phyloP scores from a whole-genome alignment of 2,888 invertebrate species.

The Drosophila niveifrons region DNA sequence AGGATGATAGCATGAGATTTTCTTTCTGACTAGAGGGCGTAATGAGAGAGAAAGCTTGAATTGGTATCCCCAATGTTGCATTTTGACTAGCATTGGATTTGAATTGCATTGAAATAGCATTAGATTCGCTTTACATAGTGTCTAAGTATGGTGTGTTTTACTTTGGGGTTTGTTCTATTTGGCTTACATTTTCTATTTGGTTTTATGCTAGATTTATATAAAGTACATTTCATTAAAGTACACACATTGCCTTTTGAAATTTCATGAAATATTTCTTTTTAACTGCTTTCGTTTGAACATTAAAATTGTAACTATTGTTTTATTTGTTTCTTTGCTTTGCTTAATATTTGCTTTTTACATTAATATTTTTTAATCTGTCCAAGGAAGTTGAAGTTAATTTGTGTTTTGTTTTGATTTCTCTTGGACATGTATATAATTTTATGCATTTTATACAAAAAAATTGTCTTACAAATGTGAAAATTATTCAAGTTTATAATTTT shows the following conservation, averaged over 20 bases:
- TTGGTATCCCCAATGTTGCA: constrained; percentile 3
- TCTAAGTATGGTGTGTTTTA: not conserved
- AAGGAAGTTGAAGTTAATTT: constrained; percentile 4
- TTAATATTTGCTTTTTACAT: constrained; percentile 19
- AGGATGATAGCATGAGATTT: constrained; percentile 53
- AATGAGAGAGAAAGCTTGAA: constrained; percentile 15
- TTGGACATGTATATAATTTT: constrained; percentile 22
- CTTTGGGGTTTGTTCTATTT: constrained; percentile 14
- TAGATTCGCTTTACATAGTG: not conserved
- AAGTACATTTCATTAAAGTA: constrained; percentile 74
- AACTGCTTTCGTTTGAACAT: constrained; percentile 18
- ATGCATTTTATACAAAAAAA: constrained; percentile 66
- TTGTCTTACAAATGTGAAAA: constrained; percentile 76
- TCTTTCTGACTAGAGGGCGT: constrained; percentile 36
- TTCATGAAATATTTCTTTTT: constrained; percentile 22
- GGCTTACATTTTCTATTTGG: constrained; percentile 51
- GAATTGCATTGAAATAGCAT: not conserved
- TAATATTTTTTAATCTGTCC: constrained; percentile 36
- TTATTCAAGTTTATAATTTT: constrained; percentile 63
- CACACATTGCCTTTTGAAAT: constrained; percentile 63
- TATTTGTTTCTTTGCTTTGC: constrained; percentile 1
- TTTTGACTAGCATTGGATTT: constrained; percentile 9
- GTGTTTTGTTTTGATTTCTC: constrained; percentile 4
- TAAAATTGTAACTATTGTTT: constrained; percentile 18
- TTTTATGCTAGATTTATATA: constrained; percentile 68